Evolutionary conservation across 2,113 vertebrate genomes (phyloP).

Genomic region (Actinemys pallida): DNA sequence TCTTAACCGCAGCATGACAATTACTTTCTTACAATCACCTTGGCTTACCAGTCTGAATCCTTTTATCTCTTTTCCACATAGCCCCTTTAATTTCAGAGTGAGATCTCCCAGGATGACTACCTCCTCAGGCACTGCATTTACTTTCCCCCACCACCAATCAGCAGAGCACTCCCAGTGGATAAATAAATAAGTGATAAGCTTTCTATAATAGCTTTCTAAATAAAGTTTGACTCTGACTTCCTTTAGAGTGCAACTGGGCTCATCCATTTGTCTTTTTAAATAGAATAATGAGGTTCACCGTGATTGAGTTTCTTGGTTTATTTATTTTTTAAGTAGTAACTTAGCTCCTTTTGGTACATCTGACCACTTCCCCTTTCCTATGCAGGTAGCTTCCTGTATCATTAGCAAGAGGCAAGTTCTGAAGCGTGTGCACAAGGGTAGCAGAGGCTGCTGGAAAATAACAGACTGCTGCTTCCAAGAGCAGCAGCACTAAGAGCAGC

Average conservation of each 20-base stretch:
- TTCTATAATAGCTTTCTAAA: neutral
- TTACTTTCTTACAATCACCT: neutral
- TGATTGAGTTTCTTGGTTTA: neutral
- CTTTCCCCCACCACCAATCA: fast-evolving
- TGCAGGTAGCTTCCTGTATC: neutral
- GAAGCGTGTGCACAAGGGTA: neutral
- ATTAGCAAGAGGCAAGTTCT: neutral
- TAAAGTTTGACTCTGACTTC: neutral
- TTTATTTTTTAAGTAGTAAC: neutral
- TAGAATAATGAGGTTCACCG: neutral
- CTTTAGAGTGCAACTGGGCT: neutral
- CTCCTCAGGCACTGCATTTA: neutral
- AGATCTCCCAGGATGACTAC: neutral
- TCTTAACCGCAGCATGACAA: neutral
- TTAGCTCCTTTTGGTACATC: neutral
- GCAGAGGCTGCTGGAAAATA: neutral
- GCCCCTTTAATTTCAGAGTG: neutral
- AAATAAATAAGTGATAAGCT: neutral
- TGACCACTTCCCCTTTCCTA: neutral
- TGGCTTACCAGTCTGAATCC: neutral
- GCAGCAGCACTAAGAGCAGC: neutral
- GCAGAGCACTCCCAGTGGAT: neutral
- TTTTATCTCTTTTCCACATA: neutral
- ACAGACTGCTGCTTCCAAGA: neutral
- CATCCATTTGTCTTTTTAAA: neutral